These are phyloP conservation scores for Tetragnatha versicolor DNA, from an alignment of 1,140 invertebrate species.

Conservation along the genomic window DNA sequence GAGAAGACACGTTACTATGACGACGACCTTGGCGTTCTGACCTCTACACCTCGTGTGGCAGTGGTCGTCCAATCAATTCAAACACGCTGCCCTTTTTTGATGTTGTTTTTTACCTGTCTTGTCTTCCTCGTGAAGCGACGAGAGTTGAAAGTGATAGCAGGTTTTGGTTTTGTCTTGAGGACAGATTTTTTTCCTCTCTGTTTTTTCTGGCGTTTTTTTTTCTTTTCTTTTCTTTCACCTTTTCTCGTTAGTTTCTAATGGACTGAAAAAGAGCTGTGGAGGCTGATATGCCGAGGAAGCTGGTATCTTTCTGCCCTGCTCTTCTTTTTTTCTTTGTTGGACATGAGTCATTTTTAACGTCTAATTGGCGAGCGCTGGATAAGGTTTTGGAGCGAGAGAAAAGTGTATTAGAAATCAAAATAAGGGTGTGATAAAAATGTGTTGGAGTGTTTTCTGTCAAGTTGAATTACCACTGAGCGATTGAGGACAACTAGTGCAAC, in stretches of 20 bases:
- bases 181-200: neutral
- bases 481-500: too few relatives aligned
- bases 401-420: too few relatives aligned
- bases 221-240: neutral
- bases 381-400: too few relatives aligned
- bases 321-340: too few relatives aligned
- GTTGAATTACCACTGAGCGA: too few relatives aligned
- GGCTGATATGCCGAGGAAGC: neutral
- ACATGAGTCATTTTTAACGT: too few relatives aligned
- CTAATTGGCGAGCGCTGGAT: too few relatives aligned
- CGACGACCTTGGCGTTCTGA: slow-evolving; percentile 35
- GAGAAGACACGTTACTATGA: slow-evolving; percentile 30
- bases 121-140: neutral
- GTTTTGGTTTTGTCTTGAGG: slow-evolving; percentile 24
- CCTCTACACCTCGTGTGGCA: slow-evolving; percentile 41
- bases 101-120: neutral
- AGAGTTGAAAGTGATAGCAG: slow-evolving; percentile 27
- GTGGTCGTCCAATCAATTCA: slow-evolving; percentile 40
- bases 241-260: slow-evolving; percentile 6
- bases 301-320: neutral
- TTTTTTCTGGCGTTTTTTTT: neutral
- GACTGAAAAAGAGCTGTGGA: slow-evolving; percentile 1
- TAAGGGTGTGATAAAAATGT: too few relatives aligned
- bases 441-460: too few relatives aligned
- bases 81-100: neutral